Evolutionary conservation across 2,888 invertebrate species (phyloP), one percentile per base, ranked within the genome.

Genomic region (Mechanitis messenoides): DNA sequence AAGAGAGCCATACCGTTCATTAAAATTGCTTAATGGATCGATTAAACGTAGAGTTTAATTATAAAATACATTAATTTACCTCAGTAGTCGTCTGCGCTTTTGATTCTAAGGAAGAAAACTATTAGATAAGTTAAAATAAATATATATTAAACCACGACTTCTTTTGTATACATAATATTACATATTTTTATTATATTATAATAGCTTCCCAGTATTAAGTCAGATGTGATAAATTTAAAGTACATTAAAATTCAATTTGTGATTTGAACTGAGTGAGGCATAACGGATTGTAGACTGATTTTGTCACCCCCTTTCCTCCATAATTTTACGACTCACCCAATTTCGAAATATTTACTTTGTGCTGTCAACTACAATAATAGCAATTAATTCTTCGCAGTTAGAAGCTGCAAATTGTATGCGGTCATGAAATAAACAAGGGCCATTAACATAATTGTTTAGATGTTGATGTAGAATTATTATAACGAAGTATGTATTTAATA

Each of bases 201-300:
- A 85, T 87, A 83, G 85, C 83, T 80, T 83, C 84, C 83, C 80
- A 80, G 81, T 83, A 82, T 85, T 87, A 86, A 87, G 87, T 81
- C 87, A 83, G 84, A 87, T 84, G 87, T 79, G 80, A 81, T 79
- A 81, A 50, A 50, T 50, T 50, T 31, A 50, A 83, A 84, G 83
- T 84, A 85, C 85, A 87, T 87, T 87, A 88, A 87, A 88, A 87
- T 88, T 87, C 87, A 88, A 88, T 88, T 87, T 87, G 85, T 83
- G 83, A 79, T 74, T 81, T 77, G 80, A 83, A 81, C 87, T 83
- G 83, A 20, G 20, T 86, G 85, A 87, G 86, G 84, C 84, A 84
- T 81, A 84, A 81, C 84, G 83, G 86, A 86, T 86, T 87, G 85
- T 84, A 81, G 77, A 78, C 81, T 78, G 84, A 81, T 83, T 86